Conservation (phyloP, 2,797 vertebrate genomes). For the Staurois parvus region DNA sequence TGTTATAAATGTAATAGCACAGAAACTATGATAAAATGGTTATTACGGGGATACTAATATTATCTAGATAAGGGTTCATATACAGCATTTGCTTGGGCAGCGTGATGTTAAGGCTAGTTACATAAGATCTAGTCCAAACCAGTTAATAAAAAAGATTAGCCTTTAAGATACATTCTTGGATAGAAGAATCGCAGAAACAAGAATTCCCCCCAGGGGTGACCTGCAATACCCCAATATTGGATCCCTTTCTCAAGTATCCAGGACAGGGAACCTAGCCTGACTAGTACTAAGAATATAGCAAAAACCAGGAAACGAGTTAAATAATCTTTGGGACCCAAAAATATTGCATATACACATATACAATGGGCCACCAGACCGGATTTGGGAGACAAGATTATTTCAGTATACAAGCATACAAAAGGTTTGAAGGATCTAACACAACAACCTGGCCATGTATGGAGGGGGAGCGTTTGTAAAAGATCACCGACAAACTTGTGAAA, state of each 20-base stretch:
- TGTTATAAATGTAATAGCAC: neutral
- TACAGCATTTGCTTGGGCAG: neutral
- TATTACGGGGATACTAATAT: neutral
- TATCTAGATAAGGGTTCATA: neutral
- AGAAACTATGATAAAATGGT: neutral
- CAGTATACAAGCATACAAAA: too few relatives aligned
- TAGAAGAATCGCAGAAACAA: neutral
- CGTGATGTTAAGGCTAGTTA: conserved; percentile 3
- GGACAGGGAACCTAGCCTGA: neutral
- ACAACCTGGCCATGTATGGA: too few relatives aligned
- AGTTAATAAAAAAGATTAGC: neutral
- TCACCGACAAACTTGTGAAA: too few relatives aligned
- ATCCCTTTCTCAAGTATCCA: conserved; percentile 12
- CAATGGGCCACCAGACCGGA: too few relatives aligned
- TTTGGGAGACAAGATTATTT: too few relatives aligned
- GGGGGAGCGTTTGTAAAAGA: too few relatives aligned
- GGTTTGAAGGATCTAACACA: too few relatives aligned
- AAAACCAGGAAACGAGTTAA: neutral
- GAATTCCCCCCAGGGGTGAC: conserved; percentile 14
- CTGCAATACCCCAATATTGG: neutral
- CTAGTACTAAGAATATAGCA: neutral
- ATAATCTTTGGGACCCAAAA: neutral
- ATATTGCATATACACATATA: too few relatives aligned
- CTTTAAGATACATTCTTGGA: conserved; percentile 28
- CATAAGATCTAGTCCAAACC: conserved; percentile 18